These are phyloP conservation scores for Lasioglossum villosulum DNA, from an alignment of 2,888 invertebrate species.

Conservation along the genomic window DNA sequence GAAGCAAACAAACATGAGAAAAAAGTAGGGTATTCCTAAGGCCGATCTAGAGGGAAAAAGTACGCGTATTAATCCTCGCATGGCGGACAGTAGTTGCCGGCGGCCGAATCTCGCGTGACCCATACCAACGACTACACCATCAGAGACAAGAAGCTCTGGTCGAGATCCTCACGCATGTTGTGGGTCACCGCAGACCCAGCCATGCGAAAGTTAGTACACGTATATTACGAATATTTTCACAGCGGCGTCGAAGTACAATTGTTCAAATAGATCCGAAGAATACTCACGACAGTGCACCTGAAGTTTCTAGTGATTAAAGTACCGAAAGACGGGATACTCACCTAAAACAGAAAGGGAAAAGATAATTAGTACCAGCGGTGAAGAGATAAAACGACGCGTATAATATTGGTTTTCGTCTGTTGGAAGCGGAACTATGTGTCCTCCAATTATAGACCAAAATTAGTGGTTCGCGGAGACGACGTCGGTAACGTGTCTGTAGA, in stretches of 20 bases:
- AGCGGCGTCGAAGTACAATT: not conserved
- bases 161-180: too few species aligned
- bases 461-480: conserved; percentile 4
- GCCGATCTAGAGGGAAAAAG: not conserved
- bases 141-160: too few species aligned
- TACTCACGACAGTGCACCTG: conserved; percentile 40
- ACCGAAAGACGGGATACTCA: conserved; percentile 59
- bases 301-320: not conserved
- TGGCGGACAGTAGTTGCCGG: too few species aligned
- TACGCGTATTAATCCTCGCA: not conserved
- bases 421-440: conserved; percentile 5
- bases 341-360: conserved; percentile 65
- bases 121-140: too few species aligned
- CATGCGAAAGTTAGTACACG: too few species aligned
- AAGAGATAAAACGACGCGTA: conserved; percentile 25
- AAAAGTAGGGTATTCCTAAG: not conserved
- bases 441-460: conserved; percentile 39
- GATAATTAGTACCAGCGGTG: conserved; percentile 10
- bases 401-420: not conserved
- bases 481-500: not conserved
- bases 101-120: too few species aligned
- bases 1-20: not conserved
- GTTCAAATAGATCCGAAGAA: not conserved
- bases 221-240: not conserved
- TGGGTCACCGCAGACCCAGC: too few species aligned